These are phyloP conservation scores for Bombycilla garrulus DNA, from an alignment of 2,113 vertebrate genomes.

Conservation along the genomic window DNA sequence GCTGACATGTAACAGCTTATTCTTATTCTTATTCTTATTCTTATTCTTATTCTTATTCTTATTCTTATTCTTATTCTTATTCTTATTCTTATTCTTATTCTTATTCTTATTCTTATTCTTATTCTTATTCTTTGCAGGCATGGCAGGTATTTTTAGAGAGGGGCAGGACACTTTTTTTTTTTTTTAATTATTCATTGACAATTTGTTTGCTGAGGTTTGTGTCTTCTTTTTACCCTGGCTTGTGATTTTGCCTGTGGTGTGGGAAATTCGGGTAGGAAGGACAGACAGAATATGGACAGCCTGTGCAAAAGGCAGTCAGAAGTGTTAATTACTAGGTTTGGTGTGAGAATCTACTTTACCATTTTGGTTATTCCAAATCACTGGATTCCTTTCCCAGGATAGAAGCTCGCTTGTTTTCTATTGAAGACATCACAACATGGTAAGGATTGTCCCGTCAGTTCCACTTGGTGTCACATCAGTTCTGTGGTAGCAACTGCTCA, in stretches of 20 bases:
- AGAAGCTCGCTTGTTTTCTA: neutral
- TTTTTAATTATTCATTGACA: accelerated
- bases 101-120: too few relatives aligned
- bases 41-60: too few relatives aligned
- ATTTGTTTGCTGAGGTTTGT: neutral
- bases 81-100: too few relatives aligned
- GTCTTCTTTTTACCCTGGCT: neutral
- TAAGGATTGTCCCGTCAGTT: neutral
- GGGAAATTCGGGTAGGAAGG: neutral
- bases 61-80: too few relatives aligned
- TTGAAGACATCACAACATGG: neutral
- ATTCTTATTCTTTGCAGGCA: too few relatives aligned
- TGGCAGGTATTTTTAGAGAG: neutral
- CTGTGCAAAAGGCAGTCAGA: neutral
- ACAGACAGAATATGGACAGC: neutral
- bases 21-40: too few relatives aligned
- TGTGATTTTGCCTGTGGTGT: neutral
- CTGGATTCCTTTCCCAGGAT: neutral
- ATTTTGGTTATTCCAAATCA: neutral
- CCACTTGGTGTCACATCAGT: neutral
- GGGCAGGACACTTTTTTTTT: neutral
- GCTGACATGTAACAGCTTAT: neutral
- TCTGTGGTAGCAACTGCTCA: neutral
- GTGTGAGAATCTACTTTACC: neutral
- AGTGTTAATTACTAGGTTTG: neutral